Evolutionary conservation across 2,888 invertebrate genomes (phyloP).

Genomic region (Argyra leucocephala): DNA sequence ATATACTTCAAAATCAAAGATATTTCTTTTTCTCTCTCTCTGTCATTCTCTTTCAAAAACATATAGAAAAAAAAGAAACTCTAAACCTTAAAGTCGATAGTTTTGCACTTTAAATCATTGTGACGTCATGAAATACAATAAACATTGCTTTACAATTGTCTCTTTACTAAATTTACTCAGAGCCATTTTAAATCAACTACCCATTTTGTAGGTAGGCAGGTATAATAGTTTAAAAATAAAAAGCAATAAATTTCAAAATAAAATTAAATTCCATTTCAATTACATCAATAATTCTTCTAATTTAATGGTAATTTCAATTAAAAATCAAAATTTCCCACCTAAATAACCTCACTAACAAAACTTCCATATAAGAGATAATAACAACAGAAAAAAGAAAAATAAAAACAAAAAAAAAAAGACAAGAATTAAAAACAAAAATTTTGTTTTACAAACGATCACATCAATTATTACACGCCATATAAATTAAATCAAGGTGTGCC

Average conservation of each 20-base stretch:
- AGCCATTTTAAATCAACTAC: no score
- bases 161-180: no score
- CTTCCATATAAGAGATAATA: no score
- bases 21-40: no score
- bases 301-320: neutral
- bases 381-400: neutral
- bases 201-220: no score
- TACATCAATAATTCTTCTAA: neutral
- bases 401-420: neutral
- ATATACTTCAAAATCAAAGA: no score
- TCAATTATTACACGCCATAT: constrained; percentile 3
- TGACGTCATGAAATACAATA: no score
- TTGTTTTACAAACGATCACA: neutral
- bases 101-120: no score
- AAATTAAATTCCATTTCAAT: neutral
- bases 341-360: neutral
- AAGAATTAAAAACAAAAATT: neutral
- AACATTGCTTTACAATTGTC: no score
- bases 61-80: no score
- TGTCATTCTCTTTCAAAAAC: no score
- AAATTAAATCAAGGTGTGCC: constrained; percentile 2
- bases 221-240: neutral
- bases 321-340: neutral
- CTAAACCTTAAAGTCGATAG: no score
- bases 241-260: neutral